Evolutionary conservation across 2,888 invertebrate species (phyloP).

Genomic region (Xylota segnis): DNA sequence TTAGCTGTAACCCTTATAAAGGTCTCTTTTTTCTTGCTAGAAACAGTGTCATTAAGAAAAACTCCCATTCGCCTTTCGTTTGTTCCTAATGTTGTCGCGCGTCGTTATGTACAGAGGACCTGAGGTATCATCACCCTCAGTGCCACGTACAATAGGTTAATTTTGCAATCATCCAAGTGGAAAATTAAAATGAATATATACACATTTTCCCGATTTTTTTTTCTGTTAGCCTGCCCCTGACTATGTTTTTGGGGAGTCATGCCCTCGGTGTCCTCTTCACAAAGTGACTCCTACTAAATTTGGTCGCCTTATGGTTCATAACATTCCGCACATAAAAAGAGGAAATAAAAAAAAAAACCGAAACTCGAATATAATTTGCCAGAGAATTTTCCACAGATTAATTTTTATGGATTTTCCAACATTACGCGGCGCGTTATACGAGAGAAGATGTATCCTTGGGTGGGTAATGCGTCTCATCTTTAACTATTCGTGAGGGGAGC

Average conservation of each 20-base stretch:
- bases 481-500: constrained; percentile 16
- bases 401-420: constrained; percentile 79
- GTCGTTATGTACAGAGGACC: constrained; percentile 81
- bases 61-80: constrained; percentile 34
- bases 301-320: constrained; percentile 75
- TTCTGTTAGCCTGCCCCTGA: constrained; percentile 25
- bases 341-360: constrained; percentile 43
- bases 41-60: constrained; percentile 43
- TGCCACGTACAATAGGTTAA: constrained; percentile 82
- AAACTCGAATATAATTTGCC: constrained; percentile 76
- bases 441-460: constrained; percentile 37
- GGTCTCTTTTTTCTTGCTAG: constrained; percentile 24
- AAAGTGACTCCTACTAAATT: constrained; percentile 67
- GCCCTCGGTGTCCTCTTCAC: not conserved
- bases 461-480: constrained; percentile 58
- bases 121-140: constrained; percentile 35
- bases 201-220: constrained; percentile 72
- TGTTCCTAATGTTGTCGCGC: constrained; percentile 79
- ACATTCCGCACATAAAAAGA: constrained; percentile 73
- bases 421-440: constrained; percentile 65
- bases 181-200: constrained; percentile 83
- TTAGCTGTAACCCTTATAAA: not conserved
- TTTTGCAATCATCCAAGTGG: constrained; percentile 84
- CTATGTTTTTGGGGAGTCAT: constrained; percentile 36
- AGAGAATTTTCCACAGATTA: constrained; percentile 80